These are phyloP conservation scores for Aptenodytes patagonicus DNA, from an alignment of 2,113 vertebrate species.

Conservation along the genomic window DNA sequence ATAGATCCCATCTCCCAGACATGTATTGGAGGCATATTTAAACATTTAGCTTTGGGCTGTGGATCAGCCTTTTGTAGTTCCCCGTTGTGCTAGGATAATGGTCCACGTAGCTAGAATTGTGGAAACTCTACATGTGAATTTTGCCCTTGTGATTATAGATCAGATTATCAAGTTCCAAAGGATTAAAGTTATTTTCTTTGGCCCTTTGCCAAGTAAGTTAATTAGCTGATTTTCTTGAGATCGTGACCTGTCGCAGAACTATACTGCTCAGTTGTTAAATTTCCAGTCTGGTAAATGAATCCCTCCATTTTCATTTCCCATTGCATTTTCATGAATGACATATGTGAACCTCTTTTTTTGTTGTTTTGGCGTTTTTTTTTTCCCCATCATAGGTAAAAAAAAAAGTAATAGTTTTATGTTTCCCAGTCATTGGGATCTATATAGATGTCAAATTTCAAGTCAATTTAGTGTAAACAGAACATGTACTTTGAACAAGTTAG, in stretches of 20 bases:
- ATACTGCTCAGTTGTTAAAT: not conserved
- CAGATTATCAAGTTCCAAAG: constrained; percentile 33
- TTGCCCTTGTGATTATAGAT: constrained; percentile 18
- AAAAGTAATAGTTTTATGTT: not conserved
- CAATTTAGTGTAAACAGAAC: not conserved
- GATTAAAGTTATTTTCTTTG: constrained; percentile 30
- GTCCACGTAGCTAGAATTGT: not conserved
- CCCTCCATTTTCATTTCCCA: not conserved
- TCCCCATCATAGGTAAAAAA: not conserved
- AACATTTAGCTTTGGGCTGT: not conserved
- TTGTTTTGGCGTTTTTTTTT: too few species aligned
- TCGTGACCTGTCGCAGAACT: not conserved
- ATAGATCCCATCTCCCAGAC: not conserved
- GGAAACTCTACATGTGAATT: not conserved
- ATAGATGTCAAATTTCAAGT: not conserved
- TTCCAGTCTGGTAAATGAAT: not conserved
- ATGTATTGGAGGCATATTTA: not conserved
- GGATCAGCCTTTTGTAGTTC: constrained; percentile 13
- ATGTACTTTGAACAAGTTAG: not conserved
- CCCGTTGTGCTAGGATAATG: not conserved
- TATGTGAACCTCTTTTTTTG: not conserved
- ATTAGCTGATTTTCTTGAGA: constrained; percentile 16
- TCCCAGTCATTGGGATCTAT: not conserved
- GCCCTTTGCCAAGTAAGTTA: not conserved
- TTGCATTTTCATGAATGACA: not conserved